These are phyloP conservation scores for Synergus gifuensis DNA, from an alignment of 2,888 invertebrate genomes.

Conservation along the genomic window DNA sequence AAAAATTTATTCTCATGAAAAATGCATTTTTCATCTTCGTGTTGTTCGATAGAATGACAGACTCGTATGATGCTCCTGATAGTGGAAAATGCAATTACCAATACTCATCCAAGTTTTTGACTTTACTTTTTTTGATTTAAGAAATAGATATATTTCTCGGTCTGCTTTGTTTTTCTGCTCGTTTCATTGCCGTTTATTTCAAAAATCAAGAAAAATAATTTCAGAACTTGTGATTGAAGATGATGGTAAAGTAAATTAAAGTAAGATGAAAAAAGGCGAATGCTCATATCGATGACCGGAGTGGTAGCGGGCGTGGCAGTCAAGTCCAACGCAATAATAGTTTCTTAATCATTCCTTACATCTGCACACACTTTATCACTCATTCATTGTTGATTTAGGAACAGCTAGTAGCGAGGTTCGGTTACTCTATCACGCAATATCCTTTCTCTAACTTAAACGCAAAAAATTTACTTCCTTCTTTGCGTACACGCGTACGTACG, in stretches of 20 bases:
- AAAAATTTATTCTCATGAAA: constrained; percentile 48
- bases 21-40: constrained; percentile 47
- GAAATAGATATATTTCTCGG: neutral
- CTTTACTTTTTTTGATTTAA: neutral
- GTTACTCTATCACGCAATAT: constrained; percentile 77
- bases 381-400: constrained; percentile 77
- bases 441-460: constrained; percentile 71
- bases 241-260: constrained; percentile 13
- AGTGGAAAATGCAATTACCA: constrained; percentile 34
- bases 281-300: constrained; percentile 26
- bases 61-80: constrained; percentile 32
- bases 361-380: constrained; percentile 74
- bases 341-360: constrained; percentile 66
- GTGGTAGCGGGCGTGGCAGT: constrained; percentile 37
- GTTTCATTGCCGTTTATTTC: too few species aligned
- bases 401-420: constrained; percentile 77
- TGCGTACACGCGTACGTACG: constrained; percentile 73
- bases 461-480: constrained; percentile 61
- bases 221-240: constrained; percentile 3
- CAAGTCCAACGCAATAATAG: constrained; percentile 56
- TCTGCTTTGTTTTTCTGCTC: too few species aligned
- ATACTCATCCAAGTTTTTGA: constrained; percentile 19
- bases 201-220: neutral
- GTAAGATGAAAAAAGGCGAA: constrained; percentile 18
- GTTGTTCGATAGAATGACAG: constrained; percentile 22